Percentiles rank a stretch among this genome's conserved stretches.
phyloP scores from a whole-genome alignment of 2,888 invertebrate species.

The Synanthedon vespiformis region DNA sequence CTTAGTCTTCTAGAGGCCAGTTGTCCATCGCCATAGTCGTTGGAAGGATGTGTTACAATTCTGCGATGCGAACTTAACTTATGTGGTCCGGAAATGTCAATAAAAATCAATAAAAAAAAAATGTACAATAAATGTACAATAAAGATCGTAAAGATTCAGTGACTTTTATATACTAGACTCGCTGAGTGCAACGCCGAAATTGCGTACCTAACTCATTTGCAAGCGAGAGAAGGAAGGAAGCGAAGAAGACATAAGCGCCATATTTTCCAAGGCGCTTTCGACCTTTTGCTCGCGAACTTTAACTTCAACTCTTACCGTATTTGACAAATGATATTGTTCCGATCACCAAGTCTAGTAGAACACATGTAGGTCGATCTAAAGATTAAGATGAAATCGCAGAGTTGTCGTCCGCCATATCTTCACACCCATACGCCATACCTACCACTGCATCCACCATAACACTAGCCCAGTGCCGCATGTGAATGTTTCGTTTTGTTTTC shows the following conservation, averaged over 20 bases:
- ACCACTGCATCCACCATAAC: conserved; percentile 55
- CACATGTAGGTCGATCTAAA: not conserved
- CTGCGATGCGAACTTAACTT: conserved; percentile 16
- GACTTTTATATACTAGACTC: too few relatives aligned
- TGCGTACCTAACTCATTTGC: too few relatives aligned
- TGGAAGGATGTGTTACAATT: conserved; percentile 24
- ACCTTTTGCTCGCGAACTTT: not conserved
- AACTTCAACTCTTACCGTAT: too few relatives aligned
- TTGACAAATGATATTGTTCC: too few relatives aligned
- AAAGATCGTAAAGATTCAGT: too few relatives aligned
- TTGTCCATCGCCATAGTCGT: conserved; percentile 43
- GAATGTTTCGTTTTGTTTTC: conserved; percentile 71
- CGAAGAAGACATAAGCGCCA: not conserved
- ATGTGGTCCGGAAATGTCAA: too few relatives aligned
- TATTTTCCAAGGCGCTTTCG: not conserved
- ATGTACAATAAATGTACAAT: too few relatives aligned
- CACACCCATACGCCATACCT: conserved; percentile 22
- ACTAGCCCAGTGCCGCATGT: conserved; percentile 67
- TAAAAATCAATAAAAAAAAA: too few relatives aligned
- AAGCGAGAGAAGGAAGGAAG: too few relatives aligned
- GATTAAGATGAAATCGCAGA: conserved; percentile 26
- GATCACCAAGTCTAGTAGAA: too few relatives aligned
- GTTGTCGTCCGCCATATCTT: conserved; percentile 33
- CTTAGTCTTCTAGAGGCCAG: conserved; percentile 55
- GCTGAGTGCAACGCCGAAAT: too few relatives aligned